Evolutionary conservation across 2,888 invertebrate genomes (phyloP), one percentile per base, ranked within the genome.

Genomic region (Coelopa pilipes): DNA sequence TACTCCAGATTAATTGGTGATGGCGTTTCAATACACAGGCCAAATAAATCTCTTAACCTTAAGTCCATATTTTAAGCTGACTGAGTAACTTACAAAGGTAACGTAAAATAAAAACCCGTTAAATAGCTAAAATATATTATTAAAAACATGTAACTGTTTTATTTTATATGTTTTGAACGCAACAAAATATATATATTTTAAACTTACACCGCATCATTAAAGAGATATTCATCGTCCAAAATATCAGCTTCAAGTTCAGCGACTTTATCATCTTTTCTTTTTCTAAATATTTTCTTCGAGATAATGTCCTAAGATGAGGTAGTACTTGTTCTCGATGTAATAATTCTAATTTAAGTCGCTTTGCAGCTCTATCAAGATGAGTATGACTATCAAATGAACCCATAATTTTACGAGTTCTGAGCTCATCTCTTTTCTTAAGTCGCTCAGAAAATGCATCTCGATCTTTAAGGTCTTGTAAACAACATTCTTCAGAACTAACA

Each of bases 201-300:
- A 21, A 90, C 92, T 90, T 90, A 96, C 94, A 93, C 90, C 84
- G 93, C 92, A 77, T 96, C 95, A 71, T 94, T 93, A 87, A 98
- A 99, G 0, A 98, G 90, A 85, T 95, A 96, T 87, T 98, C 97
- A 89, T 99, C 99, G 87, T 99, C 99, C 65, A 92, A 89, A 74
- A 99, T 95, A 84, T 98, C 97, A 9, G 94, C 95, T 88, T 98
- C 98, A 69, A 99, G 88, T 86, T 99, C 98, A 12, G 94, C 92
- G 50, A 99, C 92, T 89, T 99, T 99, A 84, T 99, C 99, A 74
- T 94, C 96, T 87, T 98, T 97, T 63, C 99, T 91, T 87, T 99
- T 84, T 95, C 95, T 80, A 99, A 90, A 87, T 99, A 99, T 82
- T 96, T 94, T 65, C 98, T 89, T 45, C 99, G 91, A 0, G 99